phyloP scores from a whole-genome alignment of 2,797 vertebrate genomes.

The Leptodactylus fallax region DNA sequence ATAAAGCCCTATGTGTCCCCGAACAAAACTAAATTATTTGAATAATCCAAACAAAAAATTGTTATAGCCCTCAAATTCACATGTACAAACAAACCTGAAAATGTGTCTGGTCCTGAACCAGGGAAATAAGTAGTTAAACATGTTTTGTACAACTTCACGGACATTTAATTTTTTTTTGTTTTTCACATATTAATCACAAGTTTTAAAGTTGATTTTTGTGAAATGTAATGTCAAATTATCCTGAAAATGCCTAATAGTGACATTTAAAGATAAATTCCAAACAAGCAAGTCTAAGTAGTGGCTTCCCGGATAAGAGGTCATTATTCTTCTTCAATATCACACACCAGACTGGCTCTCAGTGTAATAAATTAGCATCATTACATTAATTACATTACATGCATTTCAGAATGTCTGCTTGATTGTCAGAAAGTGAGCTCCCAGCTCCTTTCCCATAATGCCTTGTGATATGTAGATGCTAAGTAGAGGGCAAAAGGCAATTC shows the following conservation, averaged over 20 bases:
- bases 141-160: not conserved
- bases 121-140: not conserved
- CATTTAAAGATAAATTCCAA: conserved; percentile 29
- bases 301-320: not conserved
- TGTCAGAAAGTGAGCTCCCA: not conserved
- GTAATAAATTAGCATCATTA: conserved; percentile 20
- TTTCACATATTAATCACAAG: not conserved
- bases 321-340: conserved; percentile 37
- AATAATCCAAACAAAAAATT: too few species aligned
- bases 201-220: not conserved
- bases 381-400: not conserved
- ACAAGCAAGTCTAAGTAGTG: conserved; percentile 32
- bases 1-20: too few species aligned
- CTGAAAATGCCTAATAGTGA: conserved; percentile 2
- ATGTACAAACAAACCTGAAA: too few species aligned
- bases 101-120: too few species aligned
- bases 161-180: not conserved
- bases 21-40: too few species aligned
- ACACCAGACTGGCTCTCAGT: conserved; percentile 13
- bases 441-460: too few species aligned
- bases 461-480: too few species aligned
- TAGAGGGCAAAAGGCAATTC: too few species aligned
- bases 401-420: not conserved
- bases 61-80: too few species aligned
- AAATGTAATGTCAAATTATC: not conserved